These are phyloP conservation scores for Papilio elwesi DNA, from an alignment of 2,888 invertebrate species.

Conservation along the genomic window DNA sequence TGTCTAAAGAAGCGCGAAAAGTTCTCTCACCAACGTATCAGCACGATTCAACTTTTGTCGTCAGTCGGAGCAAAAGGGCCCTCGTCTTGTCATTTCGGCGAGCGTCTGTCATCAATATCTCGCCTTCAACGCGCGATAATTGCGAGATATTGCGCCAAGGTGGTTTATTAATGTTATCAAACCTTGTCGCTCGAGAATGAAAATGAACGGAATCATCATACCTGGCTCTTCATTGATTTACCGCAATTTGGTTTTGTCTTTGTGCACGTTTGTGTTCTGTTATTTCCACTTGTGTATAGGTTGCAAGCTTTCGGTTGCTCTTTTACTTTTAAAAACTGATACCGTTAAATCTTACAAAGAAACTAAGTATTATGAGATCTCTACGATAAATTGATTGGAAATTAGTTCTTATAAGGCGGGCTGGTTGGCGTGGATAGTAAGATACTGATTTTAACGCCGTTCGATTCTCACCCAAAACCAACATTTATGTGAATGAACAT, in stretches of 20 bases:
- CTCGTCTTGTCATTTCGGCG: constrained; percentile 69
- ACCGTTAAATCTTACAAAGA: no score
- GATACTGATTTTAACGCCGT: no score
- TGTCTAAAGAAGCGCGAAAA: constrained; percentile 59
- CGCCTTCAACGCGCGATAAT: constrained; percentile 20
- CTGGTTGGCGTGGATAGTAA: no score
- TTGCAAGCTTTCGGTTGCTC: no score
- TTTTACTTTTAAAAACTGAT: no score
- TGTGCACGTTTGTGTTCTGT: no score
- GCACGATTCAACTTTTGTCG: constrained; percentile 77
- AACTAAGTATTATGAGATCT: no score
- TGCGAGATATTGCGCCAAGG: constrained; percentile 23
- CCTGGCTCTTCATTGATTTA: neutral
- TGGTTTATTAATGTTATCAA: neutral
- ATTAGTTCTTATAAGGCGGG: no score
- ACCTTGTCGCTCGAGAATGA: neutral
- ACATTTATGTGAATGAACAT: no score
- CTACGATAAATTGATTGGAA: no score
- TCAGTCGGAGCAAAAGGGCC: constrained; percentile 72
- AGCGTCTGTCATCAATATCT: constrained; percentile 73
- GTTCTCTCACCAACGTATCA: constrained; percentile 66
- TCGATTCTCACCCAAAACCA: no score
- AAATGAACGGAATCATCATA: neutral
- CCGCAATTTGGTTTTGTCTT: neutral
- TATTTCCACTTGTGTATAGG: no score